Conservation (phyloP, 2,113 vertebrate genomes). For the Trinectes maculatus region DNA sequence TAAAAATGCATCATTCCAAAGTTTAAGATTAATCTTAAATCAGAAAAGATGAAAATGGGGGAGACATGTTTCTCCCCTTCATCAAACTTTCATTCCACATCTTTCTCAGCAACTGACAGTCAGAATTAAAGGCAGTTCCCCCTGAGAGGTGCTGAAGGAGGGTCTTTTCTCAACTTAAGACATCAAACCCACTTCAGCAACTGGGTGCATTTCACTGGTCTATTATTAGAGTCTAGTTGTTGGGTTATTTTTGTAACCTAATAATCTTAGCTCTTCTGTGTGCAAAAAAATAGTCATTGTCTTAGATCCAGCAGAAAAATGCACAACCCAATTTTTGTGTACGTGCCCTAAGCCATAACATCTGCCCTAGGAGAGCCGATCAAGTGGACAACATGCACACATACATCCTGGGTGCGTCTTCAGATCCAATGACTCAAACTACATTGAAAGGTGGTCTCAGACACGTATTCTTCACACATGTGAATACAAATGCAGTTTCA, state of each 20-base stretch:
- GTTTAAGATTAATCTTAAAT: conserved; percentile 43
- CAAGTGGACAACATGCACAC: no score
- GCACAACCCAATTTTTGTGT: no score
- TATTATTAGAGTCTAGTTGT: not conserved
- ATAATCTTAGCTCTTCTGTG: not conserved
- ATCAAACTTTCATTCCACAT: conserved; percentile 22
- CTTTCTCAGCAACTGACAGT: conserved; percentile 25
- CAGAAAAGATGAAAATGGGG: conserved; percentile 17
- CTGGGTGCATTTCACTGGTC: not conserved
- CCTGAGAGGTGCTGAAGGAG: conserved; percentile 39
- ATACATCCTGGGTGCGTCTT: no score
- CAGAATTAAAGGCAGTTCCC: conserved; percentile 55
- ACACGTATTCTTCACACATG: no score
- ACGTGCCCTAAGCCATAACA: no score
- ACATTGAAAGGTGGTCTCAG: no score
- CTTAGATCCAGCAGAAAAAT: not conserved
- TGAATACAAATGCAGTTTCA: no score
- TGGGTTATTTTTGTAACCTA: not conserved
- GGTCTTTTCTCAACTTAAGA: conserved; percentile 25
- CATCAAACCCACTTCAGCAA: conserved; percentile 26
- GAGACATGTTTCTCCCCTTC: conserved; percentile 16
- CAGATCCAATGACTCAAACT: no score
- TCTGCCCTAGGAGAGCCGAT: no score
- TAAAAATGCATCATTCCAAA: conserved; percentile 41
- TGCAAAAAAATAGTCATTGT: no score